Conservation (phyloP, 2,797 vertebrate genomes). For the Apodemus agrarius region DNA sequence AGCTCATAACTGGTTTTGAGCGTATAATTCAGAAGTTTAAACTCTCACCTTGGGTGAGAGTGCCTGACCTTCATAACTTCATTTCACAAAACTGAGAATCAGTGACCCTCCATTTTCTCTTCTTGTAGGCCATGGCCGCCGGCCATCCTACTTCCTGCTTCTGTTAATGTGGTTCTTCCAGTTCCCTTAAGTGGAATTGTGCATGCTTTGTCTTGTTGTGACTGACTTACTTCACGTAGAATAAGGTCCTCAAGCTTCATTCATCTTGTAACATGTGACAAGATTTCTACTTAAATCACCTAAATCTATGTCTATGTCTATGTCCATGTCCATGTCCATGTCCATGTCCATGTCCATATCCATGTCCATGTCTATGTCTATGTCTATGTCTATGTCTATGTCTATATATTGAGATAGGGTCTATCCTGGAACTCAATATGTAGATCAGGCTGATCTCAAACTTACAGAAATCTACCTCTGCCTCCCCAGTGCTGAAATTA, state of each 20-base stretch:
- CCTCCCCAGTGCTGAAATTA: not conserved
- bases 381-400: not conserved
- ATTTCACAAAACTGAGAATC: conserved; percentile 45
- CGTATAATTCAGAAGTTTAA: not conserved
- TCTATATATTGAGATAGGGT: not conserved
- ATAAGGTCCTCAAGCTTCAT: not conserved
- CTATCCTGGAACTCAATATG: not conserved
- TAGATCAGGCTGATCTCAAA: not conserved
- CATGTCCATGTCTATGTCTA: too few relatives aligned
- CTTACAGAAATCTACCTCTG: not conserved
- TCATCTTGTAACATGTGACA: not conserved
- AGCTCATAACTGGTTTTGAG: not conserved
- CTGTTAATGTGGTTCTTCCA: not conserved
- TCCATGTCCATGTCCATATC: too few relatives aligned
- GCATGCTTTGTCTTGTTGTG: not conserved
- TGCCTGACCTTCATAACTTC: not conserved
- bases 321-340: too few relatives aligned
- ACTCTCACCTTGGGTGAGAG: not conserved
- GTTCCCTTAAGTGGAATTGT: not conserved
- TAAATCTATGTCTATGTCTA: not conserved
- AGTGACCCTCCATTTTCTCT: not conserved
- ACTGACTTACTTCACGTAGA: not conserved
- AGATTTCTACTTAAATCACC: not conserved
- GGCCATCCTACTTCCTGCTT: not conserved
- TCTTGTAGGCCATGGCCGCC: not conserved